These are phyloP conservation scores for Phodopus roborovskii DNA, from an alignment of 2,113 vertebrate genomes.

Conservation along the genomic window DNA sequence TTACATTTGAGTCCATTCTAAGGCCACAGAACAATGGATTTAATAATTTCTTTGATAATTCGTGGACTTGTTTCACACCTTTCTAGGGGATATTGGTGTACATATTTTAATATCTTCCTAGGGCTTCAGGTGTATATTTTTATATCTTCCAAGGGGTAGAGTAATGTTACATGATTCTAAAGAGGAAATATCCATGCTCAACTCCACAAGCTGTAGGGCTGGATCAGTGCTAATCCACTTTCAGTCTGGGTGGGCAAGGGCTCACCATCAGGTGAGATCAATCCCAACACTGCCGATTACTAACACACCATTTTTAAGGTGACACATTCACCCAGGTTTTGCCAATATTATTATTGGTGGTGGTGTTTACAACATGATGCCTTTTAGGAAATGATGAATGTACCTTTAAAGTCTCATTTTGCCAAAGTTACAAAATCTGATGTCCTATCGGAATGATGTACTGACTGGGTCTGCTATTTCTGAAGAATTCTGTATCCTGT, in stretches of 20 bases:
- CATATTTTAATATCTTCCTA: slow-evolving; percentile 78
- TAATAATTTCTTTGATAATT: slow-evolving; percentile 75
- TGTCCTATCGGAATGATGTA: neutral
- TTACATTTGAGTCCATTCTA: neutral
- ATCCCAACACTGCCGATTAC: neutral
- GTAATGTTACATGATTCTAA: slow-evolving; percentile 53
- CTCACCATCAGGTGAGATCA: neutral
- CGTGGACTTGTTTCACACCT: slow-evolving; percentile 72
- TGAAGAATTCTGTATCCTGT: neutral
- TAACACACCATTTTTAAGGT: neutral
- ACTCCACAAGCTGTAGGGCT: neutral
- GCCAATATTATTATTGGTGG: neutral
- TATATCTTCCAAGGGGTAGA: slow-evolving; percentile 69
- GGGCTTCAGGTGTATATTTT: slow-evolving; percentile 71
- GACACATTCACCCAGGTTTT: slow-evolving; percentile 10
- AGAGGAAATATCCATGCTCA: neutral
- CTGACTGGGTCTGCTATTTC: neutral
- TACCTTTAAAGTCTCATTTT: neutral
- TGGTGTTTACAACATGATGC: slow-evolving; percentile 17
- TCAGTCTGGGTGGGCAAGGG: neutral
- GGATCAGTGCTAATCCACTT: neutral
- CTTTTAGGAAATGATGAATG: slow-evolving; percentile 55
- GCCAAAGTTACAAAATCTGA: slow-evolving; percentile 30
- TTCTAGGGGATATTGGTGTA: slow-evolving; percentile 69
- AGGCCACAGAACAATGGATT: slow-evolving; percentile 64